phyloP scores from a whole-genome alignment of 1,140 invertebrate genomes.

The Anoplophora glabripennis region DNA sequence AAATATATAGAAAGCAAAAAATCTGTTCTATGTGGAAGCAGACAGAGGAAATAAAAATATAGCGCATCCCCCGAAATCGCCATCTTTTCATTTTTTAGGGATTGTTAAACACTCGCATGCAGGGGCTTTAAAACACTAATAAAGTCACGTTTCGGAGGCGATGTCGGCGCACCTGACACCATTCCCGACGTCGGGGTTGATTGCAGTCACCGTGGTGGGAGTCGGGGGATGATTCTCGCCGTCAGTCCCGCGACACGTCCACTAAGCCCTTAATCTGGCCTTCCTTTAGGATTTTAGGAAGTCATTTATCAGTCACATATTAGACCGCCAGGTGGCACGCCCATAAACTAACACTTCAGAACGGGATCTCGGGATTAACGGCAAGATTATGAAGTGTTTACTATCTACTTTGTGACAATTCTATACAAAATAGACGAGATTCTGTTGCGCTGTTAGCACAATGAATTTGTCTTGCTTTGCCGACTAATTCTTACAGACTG shows the following conservation, averaged over 20 bases:
- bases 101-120: constrained; percentile 17
- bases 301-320: constrained; percentile 58
- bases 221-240: constrained; percentile 28
- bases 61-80: too few relatives aligned
- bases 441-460: too few relatives aligned
- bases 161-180: constrained; percentile 30
- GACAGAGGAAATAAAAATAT: too few relatives aligned
- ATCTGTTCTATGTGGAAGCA: too few relatives aligned
- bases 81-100: too few relatives aligned
- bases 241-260: constrained; percentile 40
- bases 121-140: constrained; percentile 29
- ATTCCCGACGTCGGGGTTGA: constrained; percentile 5
- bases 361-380: constrained; percentile 41
- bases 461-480: too few relatives aligned
- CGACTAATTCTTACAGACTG: too few relatives aligned
- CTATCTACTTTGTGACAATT: constrained; percentile 22
- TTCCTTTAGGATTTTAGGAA: constrained; percentile 63
- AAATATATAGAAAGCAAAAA: too few relatives aligned
- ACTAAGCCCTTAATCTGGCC: constrained; percentile 63
- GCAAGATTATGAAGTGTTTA: constrained; percentile 24
- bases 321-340: constrained; percentile 38
- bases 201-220: neutral
- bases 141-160: constrained; percentile 35
- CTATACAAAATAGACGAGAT: constrained; percentile 9
- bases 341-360: constrained; percentile 53